Base-by-base conservation (phyloP, 2,888 invertebrate species). In the Silvanus unidentatus region DNA sequence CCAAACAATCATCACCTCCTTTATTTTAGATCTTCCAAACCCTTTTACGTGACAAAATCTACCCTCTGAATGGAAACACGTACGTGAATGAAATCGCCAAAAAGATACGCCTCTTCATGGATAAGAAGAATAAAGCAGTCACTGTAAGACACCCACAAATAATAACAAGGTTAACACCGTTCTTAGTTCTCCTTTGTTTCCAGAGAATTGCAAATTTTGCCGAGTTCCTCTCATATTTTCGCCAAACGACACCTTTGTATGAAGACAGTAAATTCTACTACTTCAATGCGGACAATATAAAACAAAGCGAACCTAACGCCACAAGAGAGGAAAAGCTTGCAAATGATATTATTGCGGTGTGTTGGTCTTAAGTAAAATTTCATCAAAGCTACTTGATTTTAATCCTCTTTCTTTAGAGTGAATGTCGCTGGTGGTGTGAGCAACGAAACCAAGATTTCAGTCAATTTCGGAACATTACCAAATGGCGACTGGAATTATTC, bases 71-170 rank as follows among this genome's bases (percentile, higher is more conserved):
- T 42, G 88, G 91, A 8, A 77, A 77, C 53, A 78, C 80, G 63
- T 74, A 93, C 64, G 84, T 88, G 16, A 81, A 83, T 59, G 85
- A 87, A 49, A 87, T 92, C 75, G 84, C 88, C 2, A 79, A 81
- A 46, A 86, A 89, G 60, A 85, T 95, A 50, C 82, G 86, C 63
- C 80, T 79, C 39, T 88, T 92, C 84, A 87, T 92, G 84, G 84
- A 86, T 52, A 78, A 85, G 15, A 91, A 91, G 75, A 84, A 87
- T 54, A 84, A 86, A 56, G 90, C 92, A 2, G 87, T 93, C 3
- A 63, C 82, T 80, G 91, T 70, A 82, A 82, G 54, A 9, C 13
- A 11, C 34, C 38, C 39, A n/a, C 6, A 11, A 34, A 4, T 6
- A 15, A n/a, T 37, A 11, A 37, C 8, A 5, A 5, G 3, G 14